Conservation (phyloP, 2,797 vertebrate genomes). For the Lepidocolaptes lacrymiger region DNA sequence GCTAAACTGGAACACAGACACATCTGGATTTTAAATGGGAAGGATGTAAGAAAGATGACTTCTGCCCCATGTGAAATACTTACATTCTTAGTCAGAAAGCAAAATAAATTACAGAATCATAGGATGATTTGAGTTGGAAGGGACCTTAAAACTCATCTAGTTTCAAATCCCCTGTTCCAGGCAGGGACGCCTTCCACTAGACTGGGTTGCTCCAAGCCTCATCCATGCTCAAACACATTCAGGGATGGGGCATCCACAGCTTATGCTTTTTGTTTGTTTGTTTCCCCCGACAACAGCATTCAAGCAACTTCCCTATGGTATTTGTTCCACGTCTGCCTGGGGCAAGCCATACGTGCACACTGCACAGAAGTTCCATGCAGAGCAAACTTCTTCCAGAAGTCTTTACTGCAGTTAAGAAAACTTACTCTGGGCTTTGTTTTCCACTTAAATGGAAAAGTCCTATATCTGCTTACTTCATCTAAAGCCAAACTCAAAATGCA, state of each 20-base stretch:
- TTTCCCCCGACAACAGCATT: not conserved
- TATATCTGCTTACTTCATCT: not conserved
- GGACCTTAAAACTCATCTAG: not conserved
- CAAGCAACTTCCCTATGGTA: not conserved
- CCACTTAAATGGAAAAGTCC: not conserved
- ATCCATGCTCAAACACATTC: not conserved
- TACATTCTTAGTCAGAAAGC: not conserved
- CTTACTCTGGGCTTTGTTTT: not conserved
- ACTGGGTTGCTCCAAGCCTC: not conserved
- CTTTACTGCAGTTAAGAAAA: not conserved
- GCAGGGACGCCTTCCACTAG: not conserved
- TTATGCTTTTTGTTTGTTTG: not conserved
- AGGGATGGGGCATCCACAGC: not conserved
- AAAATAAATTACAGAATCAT: not conserved
- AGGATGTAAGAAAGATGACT: accelerated
- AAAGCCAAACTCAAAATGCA: not conserved
- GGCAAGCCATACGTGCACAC: not conserved
- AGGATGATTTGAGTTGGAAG: not conserved
- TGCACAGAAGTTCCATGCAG: not conserved
- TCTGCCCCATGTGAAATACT: not conserved
- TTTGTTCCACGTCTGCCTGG: not conserved
- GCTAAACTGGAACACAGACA: not conserved
- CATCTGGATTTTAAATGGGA: not conserved
- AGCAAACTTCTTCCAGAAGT: not conserved
- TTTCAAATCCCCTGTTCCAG: not conserved